Base-by-base conservation (phyloP, 2,113 vertebrate species). In the Callocephalon fimbriatum region DNA sequence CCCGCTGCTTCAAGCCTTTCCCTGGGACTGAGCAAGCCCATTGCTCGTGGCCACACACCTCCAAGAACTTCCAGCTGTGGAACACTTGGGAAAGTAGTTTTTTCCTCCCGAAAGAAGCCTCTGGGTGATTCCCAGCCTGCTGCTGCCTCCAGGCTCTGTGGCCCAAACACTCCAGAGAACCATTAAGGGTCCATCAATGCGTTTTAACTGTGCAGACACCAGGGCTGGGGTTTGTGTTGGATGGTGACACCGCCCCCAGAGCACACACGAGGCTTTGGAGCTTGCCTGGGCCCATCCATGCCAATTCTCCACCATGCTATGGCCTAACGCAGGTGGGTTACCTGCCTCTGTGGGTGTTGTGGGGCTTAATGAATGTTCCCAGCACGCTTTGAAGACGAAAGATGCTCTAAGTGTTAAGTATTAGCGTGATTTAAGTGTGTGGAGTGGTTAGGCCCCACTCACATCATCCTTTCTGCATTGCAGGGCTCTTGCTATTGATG, bases 381-480 rank as follows among this genome's bases (percentile, higher is more conserved):
- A 78, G 85, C 12, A 5, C 1, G 32, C 56, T 81, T 74, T 51
- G 81, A 72, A 68, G 74, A 32, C 12, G 27, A 45, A 67, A 67
- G 54, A 13, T 13, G 74, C 1, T 2, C 21, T 3, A 54, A 81
- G 61, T 47, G 66, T 56, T 8, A 23, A 65, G 78, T 53, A 45
- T 85, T 18, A 19, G 56, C 0, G 29, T 27, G 85, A 59, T 68
- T 59, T 38, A 35, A 40, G 61, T 0, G 0, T 9, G 23, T 17
- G 71, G 67, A 83, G 54, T 1, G 7, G 47, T 10, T 50, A 21
- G 26, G 51, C 12, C 48, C 63, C 10, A 0, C 58, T 65, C 8
- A 1, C 3, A 0, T 37, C 0, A 0, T 38, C 63, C 19, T 54
- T 61, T n/a, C 62, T 31, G 51, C 44, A 10, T 48, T 0, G 1